Evolutionary conservation across 2,113 vertebrate species (phyloP).

Genomic region (Sylvietta virens): DNA sequence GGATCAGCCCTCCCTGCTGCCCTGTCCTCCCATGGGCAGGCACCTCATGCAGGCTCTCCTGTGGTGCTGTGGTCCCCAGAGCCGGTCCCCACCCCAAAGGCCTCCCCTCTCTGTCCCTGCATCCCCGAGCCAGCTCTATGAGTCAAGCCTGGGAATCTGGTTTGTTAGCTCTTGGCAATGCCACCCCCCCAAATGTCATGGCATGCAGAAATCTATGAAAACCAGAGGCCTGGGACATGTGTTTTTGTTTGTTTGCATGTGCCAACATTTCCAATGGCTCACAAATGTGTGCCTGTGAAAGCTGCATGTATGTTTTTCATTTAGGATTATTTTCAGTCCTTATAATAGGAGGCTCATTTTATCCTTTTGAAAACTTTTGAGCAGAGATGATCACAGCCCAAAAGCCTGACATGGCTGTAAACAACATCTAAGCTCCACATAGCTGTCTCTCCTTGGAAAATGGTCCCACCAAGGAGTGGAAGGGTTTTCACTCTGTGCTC

Average conservation of each 20-base stretch:
- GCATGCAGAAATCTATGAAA: constrained; percentile 58
- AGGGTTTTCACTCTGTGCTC: not conserved
- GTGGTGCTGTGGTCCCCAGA: not conserved
- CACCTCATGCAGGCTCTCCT: not conserved
- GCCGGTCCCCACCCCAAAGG: not conserved
- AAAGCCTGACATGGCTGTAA: constrained; percentile 35
- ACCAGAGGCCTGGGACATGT: constrained; percentile 57
- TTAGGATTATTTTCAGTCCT: constrained; percentile 54
- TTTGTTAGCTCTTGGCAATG: constrained; percentile 18
- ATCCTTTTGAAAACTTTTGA: constrained; percentile 32
- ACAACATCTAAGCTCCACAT: constrained; percentile 8
- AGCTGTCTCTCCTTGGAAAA: not conserved
- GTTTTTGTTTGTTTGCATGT: constrained; percentile 64
- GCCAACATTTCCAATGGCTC: constrained; percentile 59
- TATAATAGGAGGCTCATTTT: constrained; percentile 43
- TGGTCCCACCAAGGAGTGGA: not conserved
- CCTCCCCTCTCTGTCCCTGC: not conserved
- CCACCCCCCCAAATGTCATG: constrained; percentile 40
- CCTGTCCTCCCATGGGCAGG: accelerated
- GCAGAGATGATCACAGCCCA: constrained; percentile 23
- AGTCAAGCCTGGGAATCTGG: constrained; percentile 10
- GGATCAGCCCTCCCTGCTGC: not conserved
- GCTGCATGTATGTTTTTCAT: constrained; percentile 50
- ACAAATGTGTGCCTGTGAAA: constrained; percentile 38
- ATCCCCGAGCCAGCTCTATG: not conserved